phyloP scores from a whole-genome alignment of 1,140 invertebrate species.

The Microvelia longipes region DNA sequence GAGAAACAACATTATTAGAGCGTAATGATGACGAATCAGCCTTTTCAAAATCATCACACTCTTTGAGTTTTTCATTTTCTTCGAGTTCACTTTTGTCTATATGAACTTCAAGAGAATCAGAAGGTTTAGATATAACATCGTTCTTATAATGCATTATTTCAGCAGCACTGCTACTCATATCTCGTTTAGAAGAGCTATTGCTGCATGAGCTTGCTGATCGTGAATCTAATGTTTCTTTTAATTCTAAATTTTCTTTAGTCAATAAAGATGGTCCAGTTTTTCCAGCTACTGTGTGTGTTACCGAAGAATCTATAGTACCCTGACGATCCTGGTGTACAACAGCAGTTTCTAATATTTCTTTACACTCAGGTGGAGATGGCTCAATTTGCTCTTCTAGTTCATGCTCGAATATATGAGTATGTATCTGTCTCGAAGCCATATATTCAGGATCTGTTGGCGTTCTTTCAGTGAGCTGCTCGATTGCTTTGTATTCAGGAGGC shows the following conservation, averaged over 20 bases:
- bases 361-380: constrained; percentile 23
- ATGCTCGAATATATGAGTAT: constrained; percentile 28
- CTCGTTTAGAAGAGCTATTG: background rate
- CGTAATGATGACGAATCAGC: constrained; percentile 22
- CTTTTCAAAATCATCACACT: constrained; percentile 27
- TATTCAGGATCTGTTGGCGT: constrained; percentile 24
- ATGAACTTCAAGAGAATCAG: constrained; percentile 34
- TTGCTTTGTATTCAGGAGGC: constrained; percentile 34
- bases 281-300: background rate
- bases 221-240: constrained; percentile 11
- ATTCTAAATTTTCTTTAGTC: constrained; percentile 13
- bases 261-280: background rate
- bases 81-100: constrained; percentile 37
- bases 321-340: background rate
- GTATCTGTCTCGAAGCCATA: constrained; percentile 27
- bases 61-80: constrained; percentile 32
- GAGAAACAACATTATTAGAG: constrained; percentile 6
- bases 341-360: constrained; percentile 12
- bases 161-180: constrained; percentile 10
- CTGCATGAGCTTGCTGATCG: background rate
- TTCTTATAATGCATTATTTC: constrained; percentile 25
- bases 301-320: background rate
- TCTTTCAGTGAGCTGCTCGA: constrained; percentile 17
- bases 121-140: constrained; percentile 28
- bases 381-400: constrained; percentile 31